Base-by-base conservation (phyloP, 2,888 invertebrate genomes). In the Cephus nigrinus region DNA sequence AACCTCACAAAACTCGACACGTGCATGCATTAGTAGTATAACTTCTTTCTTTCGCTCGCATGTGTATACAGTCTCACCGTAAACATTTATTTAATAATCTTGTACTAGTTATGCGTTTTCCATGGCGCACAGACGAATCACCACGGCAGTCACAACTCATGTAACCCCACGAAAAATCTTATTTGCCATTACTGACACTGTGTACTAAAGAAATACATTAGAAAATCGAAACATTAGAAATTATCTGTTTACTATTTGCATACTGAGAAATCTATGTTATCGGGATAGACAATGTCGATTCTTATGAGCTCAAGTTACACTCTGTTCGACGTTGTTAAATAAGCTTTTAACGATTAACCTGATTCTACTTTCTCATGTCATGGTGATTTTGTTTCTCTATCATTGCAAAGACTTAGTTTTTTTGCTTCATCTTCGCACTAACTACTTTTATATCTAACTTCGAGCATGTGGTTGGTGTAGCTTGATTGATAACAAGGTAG, bases 401-500 rank as follows among this genome's bases (percentile, higher is more conserved):
- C 55, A 9, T 55, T 55, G 23, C 9, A 55, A 55, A 55, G 23
- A 55, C 23, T 40, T 23, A 1, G 4, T 23, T 23, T 40, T 4
- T 40, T 40, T 40, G 55, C 23, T 55, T 2, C 55, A 23, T 55
- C 2, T 55, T 55, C 55, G 23, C 55, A 55, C 55, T 55, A 55
- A 55, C 23, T 55, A 55, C 23, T 23, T 55, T 55, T 55, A 5
- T 55, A 33, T 74, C 55, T 76, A 78, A 78, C 76, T 34, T 68
- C 73, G 69, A 72, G 78, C 78, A 78, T 74, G 84, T 87, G 81
- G 84, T 91, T 88, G 83, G 84, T 55, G 55, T 86, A 92, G 91
- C 87, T 85, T 91, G 84, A 85, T 92, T 86, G 92, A 92, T 86
- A 88, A 89, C 84, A 88, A 88, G 78, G 86, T 91, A 86, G 92